phyloP scores from a whole-genome alignment of 2,888 invertebrate genomes.

The Augochlorella aurata region DNA sequence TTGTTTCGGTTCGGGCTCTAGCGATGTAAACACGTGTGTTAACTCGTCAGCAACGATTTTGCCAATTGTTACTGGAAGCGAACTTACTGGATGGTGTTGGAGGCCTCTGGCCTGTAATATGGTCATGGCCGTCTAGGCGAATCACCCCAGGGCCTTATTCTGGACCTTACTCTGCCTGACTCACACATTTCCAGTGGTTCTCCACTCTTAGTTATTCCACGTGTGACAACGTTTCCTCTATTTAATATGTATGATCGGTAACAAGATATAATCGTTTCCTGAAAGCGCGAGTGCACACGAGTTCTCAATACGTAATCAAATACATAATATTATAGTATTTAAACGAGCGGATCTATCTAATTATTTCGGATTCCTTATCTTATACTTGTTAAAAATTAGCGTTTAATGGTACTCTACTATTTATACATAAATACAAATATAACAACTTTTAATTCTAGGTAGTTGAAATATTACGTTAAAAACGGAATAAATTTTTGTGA shows the following conservation, averaged over 20 bases:
- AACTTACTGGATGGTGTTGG: constrained; percentile 66
- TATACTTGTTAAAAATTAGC: too few species aligned
- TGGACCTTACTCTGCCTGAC: constrained; percentile 72
- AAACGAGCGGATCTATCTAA: background rate
- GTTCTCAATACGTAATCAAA: background rate
- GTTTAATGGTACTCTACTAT: too few species aligned
- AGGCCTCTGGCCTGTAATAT: constrained; percentile 79
- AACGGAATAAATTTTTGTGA: too few species aligned
- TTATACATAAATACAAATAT: too few species aligned
- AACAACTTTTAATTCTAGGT: too few species aligned
- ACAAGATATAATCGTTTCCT: background rate
- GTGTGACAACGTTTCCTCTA: constrained; percentile 9
- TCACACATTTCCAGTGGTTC: constrained; percentile 75
- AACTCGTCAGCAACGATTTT: constrained; percentile 46
- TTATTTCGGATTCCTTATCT: background rate
- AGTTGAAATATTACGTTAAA: too few species aligned
- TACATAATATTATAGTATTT: constrained; percentile 5
- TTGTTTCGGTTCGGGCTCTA: constrained; percentile 1
- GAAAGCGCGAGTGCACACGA: background rate
- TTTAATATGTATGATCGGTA: constrained; percentile 22
- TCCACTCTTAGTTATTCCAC: constrained; percentile 56
- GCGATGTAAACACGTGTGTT: constrained; percentile 14
- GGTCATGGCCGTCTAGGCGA: constrained; percentile 80
- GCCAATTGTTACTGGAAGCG: constrained; percentile 59
- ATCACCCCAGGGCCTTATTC: constrained; percentile 78